Percentiles rank a stretch among this genome's conserved stretches.
Evolutionary conservation across 2,888 invertebrate species (phyloP).

Genomic region (Amphipoea oculea): DNA sequence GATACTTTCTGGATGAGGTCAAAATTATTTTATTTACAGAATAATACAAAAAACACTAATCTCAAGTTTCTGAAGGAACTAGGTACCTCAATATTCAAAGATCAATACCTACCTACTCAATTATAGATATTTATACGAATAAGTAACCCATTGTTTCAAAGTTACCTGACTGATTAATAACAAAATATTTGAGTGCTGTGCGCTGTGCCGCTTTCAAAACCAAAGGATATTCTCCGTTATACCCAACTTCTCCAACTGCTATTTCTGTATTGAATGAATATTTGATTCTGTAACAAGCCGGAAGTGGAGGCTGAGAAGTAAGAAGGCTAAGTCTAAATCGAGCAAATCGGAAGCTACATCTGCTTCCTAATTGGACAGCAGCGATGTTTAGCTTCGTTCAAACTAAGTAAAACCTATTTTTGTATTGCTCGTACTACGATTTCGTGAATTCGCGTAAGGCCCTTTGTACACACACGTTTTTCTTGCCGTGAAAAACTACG

Average conservation of each 20-base stretch:
- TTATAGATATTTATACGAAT: not conserved
- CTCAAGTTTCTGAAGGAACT: not conserved
- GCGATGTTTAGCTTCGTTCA: slow-evolving; percentile 70
- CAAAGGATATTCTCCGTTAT: slow-evolving; percentile 65
- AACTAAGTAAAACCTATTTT: slow-evolving; percentile 55
- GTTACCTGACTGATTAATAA: slow-evolving; percentile 50
- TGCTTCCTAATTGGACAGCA: slow-evolving; percentile 76
- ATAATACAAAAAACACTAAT: not conserved
- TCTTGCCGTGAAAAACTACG: not conserved
- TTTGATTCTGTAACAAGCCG: slow-evolving; percentile 68
- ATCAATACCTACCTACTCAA: not conserved
- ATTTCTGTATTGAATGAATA: slow-evolving; percentile 75
- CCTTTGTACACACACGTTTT: not conserved
- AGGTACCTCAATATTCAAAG: not conserved
- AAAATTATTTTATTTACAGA: slow-evolving; percentile 2
- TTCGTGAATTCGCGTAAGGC: not conserved
- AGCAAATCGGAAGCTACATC: slow-evolving; percentile 72
- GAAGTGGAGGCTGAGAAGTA: slow-evolving; percentile 60
- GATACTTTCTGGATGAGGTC: slow-evolving; percentile 1
- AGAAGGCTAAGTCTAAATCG: slow-evolving; percentile 76
- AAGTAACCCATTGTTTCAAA: slow-evolving; percentile 39
- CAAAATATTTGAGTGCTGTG: slow-evolving; percentile 60
- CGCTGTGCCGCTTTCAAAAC: slow-evolving; percentile 62
- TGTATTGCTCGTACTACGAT: slow-evolving; percentile 27
- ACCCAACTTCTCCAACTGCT: slow-evolving; percentile 56